Percentiles rank a stretch among this genome's conserved stretches.
These are phyloP conservation scores for Dryobates pubescens DNA, from an alignment of 2,797 vertebrate species.

Conservation along the genomic window DNA sequence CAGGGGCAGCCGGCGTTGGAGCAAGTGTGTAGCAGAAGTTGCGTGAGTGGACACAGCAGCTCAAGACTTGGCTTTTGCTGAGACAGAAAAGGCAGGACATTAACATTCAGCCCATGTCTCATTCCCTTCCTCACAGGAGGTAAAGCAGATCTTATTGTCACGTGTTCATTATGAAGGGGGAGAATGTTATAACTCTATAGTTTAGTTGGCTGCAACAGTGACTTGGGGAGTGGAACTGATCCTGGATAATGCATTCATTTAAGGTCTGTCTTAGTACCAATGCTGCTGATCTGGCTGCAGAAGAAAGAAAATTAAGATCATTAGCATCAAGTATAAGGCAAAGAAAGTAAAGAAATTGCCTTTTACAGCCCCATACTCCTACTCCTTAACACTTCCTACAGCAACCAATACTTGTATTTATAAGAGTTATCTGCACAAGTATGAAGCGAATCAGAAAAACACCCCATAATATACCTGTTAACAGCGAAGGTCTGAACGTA, in stretches of 20 bases:
- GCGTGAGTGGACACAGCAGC: neutral
- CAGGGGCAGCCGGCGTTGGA: neutral
- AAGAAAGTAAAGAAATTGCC: neutral
- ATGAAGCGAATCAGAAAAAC: neutral
- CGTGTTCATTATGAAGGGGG: rapidly evolving
- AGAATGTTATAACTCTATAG: neutral
- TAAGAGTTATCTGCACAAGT: neutral
- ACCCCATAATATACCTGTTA: neutral
- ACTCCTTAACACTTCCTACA: neutral
- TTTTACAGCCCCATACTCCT: neutral
- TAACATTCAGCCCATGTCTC: neutral
- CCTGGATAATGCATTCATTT: neutral
- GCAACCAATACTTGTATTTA: neutral
- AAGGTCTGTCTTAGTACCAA: neutral
- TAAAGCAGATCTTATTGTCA: neutral
- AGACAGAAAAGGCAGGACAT: neutral
- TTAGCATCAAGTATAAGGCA: neutral
- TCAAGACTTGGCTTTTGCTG: neutral
- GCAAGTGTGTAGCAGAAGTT: neutral
- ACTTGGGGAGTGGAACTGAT: neutral
- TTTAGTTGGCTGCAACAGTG: neutral
- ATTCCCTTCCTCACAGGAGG: neutral
- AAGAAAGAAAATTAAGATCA: neutral
- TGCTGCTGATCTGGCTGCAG: neutral
- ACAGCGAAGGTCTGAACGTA: neutral